Evolutionary conservation across 2,888 invertebrate species (phyloP), one percentile per base, ranked within the genome.

Genomic region (Smittia aterrima): DNA sequence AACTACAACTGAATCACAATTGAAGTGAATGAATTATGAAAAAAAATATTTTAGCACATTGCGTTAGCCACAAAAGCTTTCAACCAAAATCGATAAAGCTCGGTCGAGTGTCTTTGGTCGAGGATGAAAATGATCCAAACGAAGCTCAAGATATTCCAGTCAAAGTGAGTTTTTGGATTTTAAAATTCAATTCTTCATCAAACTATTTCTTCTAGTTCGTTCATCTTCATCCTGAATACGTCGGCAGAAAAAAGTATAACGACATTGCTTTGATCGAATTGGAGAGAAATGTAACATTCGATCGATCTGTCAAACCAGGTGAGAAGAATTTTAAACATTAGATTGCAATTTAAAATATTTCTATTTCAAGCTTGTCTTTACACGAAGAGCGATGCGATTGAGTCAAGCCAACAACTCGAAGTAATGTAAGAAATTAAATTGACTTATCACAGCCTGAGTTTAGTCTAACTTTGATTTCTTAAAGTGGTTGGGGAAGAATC

Each of bases 241-340:
- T 0, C 1, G 0, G 58, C 1, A 22, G 62, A 1, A 41, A 24
- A n/a, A 75, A 76, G 27, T 77, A 76, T 41, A 38, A 79, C 70
- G 79, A 79, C 74, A 77, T 79, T 16, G 79, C 79, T 1, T 64
- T 79, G 6, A 72, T 79, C 20, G 71, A 75, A 27, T 24, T 79
- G 9, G 68, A 72, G 1, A 7, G 41, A 58, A n/a, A 47, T 0
- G 75, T 78, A 0, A 6, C 24, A 1, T 76, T 77, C 16, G 75
- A 27, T n/a, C 27, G 67, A 0, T 54, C 53, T 24, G 72, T 79
- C 18, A 75, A 75, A 3, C 79, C 79, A 38, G 38, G n/a, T n/a
- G n/a, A n/a, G n/a, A n/a, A n/a, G n/a, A n/a, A n/a, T n/a, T n/a
- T n/a, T n/a, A n/a, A n/a, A n/a, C n/a, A n/a, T n/a, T n/a, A n/a